Evolutionary conservation across 2,113 vertebrate species (phyloP).

Genomic region (Gyps fulvus): DNA sequence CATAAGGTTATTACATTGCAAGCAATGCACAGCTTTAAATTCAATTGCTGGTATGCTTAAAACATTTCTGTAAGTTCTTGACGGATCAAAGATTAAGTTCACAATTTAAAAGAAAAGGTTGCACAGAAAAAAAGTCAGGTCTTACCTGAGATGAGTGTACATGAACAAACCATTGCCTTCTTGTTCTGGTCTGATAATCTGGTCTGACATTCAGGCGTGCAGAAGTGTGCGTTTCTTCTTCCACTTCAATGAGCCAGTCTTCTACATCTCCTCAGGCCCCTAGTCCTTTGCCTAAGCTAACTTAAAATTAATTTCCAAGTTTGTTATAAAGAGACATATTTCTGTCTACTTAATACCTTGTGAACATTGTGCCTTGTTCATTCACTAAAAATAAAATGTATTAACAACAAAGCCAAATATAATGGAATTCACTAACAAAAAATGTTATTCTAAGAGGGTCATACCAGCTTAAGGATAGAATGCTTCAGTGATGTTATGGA

Average conservation of each 20-base stretch:
- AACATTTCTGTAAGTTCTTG: not conserved
- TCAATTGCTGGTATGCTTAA: not conserved
- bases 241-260: constrained; percentile 85
- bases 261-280: constrained; percentile 85
- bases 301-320: constrained; percentile 48
- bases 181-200: constrained; percentile 76
- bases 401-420: not conserved
- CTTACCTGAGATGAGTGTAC: constrained; percentile 83
- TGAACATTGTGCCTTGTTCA: not conserved
- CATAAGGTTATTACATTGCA: not conserved
- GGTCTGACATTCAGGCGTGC: constrained; percentile 76
- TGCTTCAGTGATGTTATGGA: not conserved
- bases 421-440: not conserved
- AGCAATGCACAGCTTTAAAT: not conserved
- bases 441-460: not conserved
- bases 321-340: not conserved
- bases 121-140: not conserved
- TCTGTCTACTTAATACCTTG: not conserved
- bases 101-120: not conserved
- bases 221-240: constrained; percentile 83
- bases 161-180: constrained; percentile 78
- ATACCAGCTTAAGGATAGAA: not conserved
- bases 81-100: not conserved
- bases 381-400: not conserved
- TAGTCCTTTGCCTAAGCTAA: constrained; percentile 79